phyloP scores from a whole-genome alignment of 2,797 vertebrate species.

The Miichthys miiuy region DNA sequence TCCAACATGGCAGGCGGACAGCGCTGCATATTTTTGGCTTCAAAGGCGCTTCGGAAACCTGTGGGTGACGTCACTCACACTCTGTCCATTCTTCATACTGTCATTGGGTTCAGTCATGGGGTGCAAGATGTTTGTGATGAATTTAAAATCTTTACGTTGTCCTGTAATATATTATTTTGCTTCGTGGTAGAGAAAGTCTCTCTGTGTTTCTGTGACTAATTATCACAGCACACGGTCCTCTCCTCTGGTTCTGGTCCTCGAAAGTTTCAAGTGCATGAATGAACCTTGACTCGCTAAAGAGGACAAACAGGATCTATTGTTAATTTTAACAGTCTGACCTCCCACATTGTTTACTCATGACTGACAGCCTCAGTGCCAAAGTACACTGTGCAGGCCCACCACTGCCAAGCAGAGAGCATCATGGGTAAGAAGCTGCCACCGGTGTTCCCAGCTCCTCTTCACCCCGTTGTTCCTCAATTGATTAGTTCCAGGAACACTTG shows the following conservation, averaged over 20 bases:
- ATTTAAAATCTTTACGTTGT: background rate
- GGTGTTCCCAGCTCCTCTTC: slow-evolving; percentile 18
- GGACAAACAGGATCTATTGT: slow-evolving; percentile 40
- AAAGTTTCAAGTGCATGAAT: background rate
- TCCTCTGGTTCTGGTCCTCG: slow-evolving; percentile 6
- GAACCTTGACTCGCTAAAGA: slow-evolving; percentile 16
- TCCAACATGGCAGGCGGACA: no score
- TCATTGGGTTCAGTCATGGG: no score
- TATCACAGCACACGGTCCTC: background rate
- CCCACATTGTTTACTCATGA: slow-evolving; percentile 43
- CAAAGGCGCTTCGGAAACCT: no score
- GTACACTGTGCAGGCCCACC: slow-evolving; percentile 13
- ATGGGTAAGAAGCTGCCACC: slow-evolving; percentile 52
- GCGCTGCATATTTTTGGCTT: no score
- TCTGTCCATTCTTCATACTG: no score
- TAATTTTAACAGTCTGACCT: slow-evolving; percentile 50
- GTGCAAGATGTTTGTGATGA: background rate
- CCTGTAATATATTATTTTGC: background rate
- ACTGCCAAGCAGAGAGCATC: slow-evolving; percentile 63
- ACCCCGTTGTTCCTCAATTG: slow-evolving; percentile 58
- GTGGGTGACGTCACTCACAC: no score
- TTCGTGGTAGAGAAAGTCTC: no score
- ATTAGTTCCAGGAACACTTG: slow-evolving; percentile 77
- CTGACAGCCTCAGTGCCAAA: slow-evolving; percentile 28
- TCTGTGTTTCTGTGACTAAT: background rate